A percentile compares a stretch with the other conserved stretches of the same genome.
Evolutionary conservation across 2,113 vertebrate genomes (phyloP).

Genomic region (Istiophorus platypterus): DNA sequence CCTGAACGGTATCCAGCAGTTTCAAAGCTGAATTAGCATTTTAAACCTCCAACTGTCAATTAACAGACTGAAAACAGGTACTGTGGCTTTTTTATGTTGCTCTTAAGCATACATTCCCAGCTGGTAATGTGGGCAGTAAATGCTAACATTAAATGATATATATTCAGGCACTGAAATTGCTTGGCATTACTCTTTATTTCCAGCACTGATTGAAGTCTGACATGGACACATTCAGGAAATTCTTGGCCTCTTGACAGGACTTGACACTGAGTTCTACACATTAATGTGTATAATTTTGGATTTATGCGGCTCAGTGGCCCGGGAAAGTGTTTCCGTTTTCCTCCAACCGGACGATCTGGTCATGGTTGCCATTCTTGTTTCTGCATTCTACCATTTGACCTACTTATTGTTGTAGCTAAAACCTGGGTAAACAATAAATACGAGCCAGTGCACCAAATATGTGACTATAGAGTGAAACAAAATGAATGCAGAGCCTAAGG

Average conservation of each 20-base stretch:
- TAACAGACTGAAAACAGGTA: neutral
- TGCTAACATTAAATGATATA: constrained; percentile 16
- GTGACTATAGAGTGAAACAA: neutral
- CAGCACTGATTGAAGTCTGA: constrained; percentile 19
- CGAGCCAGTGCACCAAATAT: neutral
- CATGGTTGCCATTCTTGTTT: constrained; percentile 13
- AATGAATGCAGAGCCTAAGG: neutral
- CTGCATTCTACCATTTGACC: neutral
- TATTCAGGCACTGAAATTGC: neutral
- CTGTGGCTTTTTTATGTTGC: neutral
- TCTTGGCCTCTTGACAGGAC: neutral
- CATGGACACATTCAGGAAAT: neutral
- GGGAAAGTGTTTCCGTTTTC: constrained; percentile 7
- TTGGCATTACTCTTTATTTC: neutral
- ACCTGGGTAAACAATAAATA: neutral
- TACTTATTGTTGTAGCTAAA: neutral
- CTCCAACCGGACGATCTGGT: neutral
- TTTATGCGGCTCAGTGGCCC: neutral
- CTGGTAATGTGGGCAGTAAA: neutral
- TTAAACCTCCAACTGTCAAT: neutral
- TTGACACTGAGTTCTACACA: neutral
- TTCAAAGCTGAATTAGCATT: neutral
- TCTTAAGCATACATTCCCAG: neutral
- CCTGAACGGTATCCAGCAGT: neutral
- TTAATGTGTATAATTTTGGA: neutral